Base-by-base conservation (phyloP, 2,888 invertebrate species). In the Dendrolimus pini region DNA sequence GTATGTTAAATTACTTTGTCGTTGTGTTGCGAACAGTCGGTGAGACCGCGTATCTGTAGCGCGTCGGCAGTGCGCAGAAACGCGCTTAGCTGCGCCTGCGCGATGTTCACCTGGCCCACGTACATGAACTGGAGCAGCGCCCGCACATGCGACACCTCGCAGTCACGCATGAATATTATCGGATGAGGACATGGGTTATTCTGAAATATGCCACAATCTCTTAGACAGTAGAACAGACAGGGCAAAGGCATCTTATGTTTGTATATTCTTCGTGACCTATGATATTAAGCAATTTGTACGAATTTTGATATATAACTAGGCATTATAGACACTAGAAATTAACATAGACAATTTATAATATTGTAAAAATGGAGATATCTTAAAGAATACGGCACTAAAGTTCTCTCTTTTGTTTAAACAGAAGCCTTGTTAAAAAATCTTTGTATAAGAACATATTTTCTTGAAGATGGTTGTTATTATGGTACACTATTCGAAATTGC, bases 51-150 rank as follows among this genome's bases (percentile, higher is more conserved):
- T 68, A 95, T 95, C 89, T 95, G 95, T 63, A 95, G 88, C 63
- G 95, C 95, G 82, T 96, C 95, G 55, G 96, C 96, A 47, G 95
- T 95, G 71, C 94, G 93, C 68, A 95, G 88, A 83, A 96, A 95
- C 52, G 94, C 93, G 65, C 94, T 93, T 64, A 96, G 91, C 75
- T 95, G 94, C 62, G 94, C 94, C 89, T 95, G 95, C 69, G 95
- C 95, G 62, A 95, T 95, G 83, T 95, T 95, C 66, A 96, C 96
- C 89, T 96, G 96, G 58, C 96, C 96, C 67, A 95, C 95, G 82
- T 96, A 96, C 95, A 96, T 96, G 79, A 96, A 96, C 85, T 96
- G 95, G 78, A 96, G 92, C 62, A 96, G 91, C 58, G 95, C 94
- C 67, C 94, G 93, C 68, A 96, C 92, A 80, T 96, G 95, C 74